phyloP scores from a whole-genome alignment of 2,888 invertebrate species.

The Copidosoma aretas region DNA sequence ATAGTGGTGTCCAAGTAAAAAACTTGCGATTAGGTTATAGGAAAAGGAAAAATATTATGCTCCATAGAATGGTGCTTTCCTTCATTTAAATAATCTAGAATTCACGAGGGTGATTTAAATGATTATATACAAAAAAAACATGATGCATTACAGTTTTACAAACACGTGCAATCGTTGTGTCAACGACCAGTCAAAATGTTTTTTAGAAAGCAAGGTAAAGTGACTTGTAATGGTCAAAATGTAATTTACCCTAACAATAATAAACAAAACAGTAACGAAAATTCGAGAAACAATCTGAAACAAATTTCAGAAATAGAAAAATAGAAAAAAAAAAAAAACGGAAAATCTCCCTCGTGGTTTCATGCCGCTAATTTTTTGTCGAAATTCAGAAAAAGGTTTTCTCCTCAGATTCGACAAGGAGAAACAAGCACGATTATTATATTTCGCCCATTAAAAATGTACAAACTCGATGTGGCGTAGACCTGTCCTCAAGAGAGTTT shows the following conservation, averaged over 20 bases:
- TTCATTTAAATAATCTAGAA: slow-evolving; percentile 9
- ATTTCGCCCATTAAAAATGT: slow-evolving; percentile 34
- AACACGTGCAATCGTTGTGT: neutral
- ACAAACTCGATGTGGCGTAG: slow-evolving; percentile 31
- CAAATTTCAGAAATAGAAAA: neutral
- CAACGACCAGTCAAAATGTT: neutral
- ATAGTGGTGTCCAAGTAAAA: slow-evolving; percentile 39
- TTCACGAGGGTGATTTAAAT: slow-evolving; percentile 23
- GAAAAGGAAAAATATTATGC: slow-evolving; percentile 46
- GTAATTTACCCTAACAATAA: neutral
- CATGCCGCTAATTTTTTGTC: neutral
- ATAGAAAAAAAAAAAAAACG: slow-evolving; percentile 11
- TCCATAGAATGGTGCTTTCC: slow-evolving; percentile 37
- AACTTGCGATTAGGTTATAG: slow-evolving; percentile 35
- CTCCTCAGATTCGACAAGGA: slow-evolving; percentile 9
- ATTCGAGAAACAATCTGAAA: neutral
- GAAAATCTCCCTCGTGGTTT: slow-evolving; percentile 20
- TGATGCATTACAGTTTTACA: neutral
- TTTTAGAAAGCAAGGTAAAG: neutral
- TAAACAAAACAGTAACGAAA: slow-evolving; percentile 3
- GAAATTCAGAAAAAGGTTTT: neutral
- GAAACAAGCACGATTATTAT: slow-evolving; percentile 21
- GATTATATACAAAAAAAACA: neutral
- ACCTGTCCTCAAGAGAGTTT: neutral
- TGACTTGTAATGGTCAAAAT: neutral